Evolutionary conservation across 2,888 invertebrate species (phyloP), one percentile per base, ranked within the genome.

Genomic region (Chloromyia formosa): DNA sequence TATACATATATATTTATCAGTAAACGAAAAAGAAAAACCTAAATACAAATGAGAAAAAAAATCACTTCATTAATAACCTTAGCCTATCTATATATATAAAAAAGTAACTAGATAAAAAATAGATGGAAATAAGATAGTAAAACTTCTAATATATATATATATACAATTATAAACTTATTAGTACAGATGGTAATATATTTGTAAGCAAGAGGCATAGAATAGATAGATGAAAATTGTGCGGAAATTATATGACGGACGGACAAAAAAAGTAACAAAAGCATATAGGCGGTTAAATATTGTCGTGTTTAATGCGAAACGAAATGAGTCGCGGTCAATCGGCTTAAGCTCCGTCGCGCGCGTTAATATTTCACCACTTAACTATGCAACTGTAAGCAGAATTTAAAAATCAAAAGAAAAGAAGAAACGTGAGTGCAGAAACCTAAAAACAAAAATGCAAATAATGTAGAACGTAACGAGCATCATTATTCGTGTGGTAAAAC

Each of bases 401-500:
- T 49, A 49, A 49, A 49, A 49, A 60, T 23, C 27, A 60, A 60
- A 60, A 60, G 20, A 23, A 60, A 60, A 60, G n/a, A 27, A 12
- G 49, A 49, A 66, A 20, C 49, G 16, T 40, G 35, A 35, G 18
- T 16, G 16, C 42, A 42, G 42, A 62, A 69, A 53, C 54, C 14
- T 23, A 54, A 27, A 62, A 69, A 53, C 54, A 7, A 10, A 54
- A 27, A 54, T 27, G 22, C 3, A 35, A 35, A 35, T 66, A 27
- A 54, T 69, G 9, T 10, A 69, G 18, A 61, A 12, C 42, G 42
- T 40, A n/a, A 40, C 27, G 7, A 35, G 2, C 7, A 40, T 42
- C 9, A 35, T 53, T 27, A 53, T 54, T 49, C 68, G 68, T 75
- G 77, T 77, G 77, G 77, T 78, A 77, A 78, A 77, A 77, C 74